Evolutionary conservation across 2,888 invertebrate species (phyloP).

Genomic region (Drosophila dives): DNA sequence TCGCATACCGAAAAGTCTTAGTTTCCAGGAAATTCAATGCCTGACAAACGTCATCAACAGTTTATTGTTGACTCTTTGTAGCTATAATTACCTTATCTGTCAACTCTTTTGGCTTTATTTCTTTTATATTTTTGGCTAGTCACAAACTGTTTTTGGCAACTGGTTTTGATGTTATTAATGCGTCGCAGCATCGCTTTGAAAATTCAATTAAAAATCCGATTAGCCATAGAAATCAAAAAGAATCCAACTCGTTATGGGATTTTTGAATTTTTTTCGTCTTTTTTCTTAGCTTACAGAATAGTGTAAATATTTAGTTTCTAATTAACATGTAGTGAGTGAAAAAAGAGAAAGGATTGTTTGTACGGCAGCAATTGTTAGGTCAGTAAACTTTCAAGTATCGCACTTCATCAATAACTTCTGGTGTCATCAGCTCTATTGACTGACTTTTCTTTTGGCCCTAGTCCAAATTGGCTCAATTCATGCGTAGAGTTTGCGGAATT

Average conservation of each 20-base stretch:
- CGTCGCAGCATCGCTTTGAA: conserved; percentile 11
- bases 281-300: conserved; percentile 32
- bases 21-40: conserved; percentile 54
- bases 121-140: conserved; percentile 16
- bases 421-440: conserved; percentile 19
- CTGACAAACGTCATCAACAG: conserved; percentile 68
- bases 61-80: conserved; percentile 51
- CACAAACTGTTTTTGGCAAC: conserved; percentile 38
- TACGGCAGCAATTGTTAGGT: conserved; percentile 25
- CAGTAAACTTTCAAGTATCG: conserved; percentile 45
- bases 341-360: conserved; percentile 34
- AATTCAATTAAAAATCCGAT: conserved; percentile 64
- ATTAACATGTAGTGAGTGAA: conserved; percentile 54
- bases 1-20: conserved; percentile 15
- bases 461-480: conserved; percentile 30
- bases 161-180: conserved; percentile 42
- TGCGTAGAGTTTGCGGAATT: conserved; percentile 3
- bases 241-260: conserved; percentile 20
- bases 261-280: not conserved
- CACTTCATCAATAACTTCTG: conserved; percentile 8
- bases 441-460: conserved; percentile 11
- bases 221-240: conserved; percentile 17
- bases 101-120: conserved; percentile 43
- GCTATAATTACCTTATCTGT: conserved; percentile 67
- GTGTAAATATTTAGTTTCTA: conserved; percentile 57